A percentile compares a stretch with the other conserved stretches of the same genome.
phyloP scores from a whole-genome alignment of 2,113 vertebrate genomes.

The Otus sunia region DNA sequence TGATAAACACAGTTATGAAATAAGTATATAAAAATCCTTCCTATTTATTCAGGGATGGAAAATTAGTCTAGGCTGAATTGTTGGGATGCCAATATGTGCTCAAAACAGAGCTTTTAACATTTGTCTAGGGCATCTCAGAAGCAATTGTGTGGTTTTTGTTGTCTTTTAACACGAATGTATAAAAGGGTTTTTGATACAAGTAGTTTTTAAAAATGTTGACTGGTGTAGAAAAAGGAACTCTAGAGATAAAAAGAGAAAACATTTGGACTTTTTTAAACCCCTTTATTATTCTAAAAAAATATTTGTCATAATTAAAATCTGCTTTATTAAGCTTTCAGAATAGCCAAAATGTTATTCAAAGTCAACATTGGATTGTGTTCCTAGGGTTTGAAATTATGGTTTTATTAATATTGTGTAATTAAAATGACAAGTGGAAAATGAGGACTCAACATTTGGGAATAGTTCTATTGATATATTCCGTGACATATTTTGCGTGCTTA shows the following conservation, averaged over 20 bases:
- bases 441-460: background rate
- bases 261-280: background rate
- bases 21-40: background rate
- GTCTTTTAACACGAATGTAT: background rate
- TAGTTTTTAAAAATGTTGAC: background rate
- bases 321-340: background rate
- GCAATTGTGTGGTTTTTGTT: background rate
- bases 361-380: conserved; percentile 7
- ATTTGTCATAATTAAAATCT: background rate
- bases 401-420: conserved; percentile 28
- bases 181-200: background rate
- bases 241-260: background rate
- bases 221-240: background rate
- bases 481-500: background rate
- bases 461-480: background rate
- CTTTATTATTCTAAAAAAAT: conserved; percentile 25
- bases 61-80: background rate
- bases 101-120: background rate
- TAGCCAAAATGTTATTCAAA: background rate
- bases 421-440: conserved; percentile 41
- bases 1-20: background rate
- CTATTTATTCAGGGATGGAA: background rate
- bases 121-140: background rate
- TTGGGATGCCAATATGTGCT: background rate
- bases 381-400: background rate